Evolutionary conservation across 2,113 vertebrate species (phyloP), one percentile per base, ranked within the genome.

Genomic region (Aplodontia rufa): DNA sequence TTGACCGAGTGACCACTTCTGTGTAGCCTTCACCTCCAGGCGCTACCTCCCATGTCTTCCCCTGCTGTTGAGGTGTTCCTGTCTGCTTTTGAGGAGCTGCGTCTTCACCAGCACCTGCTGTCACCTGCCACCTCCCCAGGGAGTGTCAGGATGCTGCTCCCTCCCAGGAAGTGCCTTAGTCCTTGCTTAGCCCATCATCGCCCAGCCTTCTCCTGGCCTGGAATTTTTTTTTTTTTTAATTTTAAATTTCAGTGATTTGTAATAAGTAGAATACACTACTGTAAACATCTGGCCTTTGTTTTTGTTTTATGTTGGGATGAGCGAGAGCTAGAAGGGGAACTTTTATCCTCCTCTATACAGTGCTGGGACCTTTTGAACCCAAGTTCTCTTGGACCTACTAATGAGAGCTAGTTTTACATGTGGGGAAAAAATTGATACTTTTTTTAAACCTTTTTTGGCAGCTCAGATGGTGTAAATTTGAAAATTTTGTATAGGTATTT

Each of bases 401-500:
- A 98, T 98, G 98, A 98, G 97, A 98, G 98, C 98, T 95, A 99
- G 98, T 99, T 99, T 99, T 98, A 99, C 99, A 99, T 99, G 98
- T 98, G 99, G 99, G 99, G 98, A 80, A 95, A 98, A 99, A 99
- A 99, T 74, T 90, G 95, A 99, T 98, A 98, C 98, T 99, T 99
- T 82, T 99, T 99, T 99, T 98, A 96, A 98, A 97, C 98, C 98
- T 97, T 98, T 99, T 99, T 98, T 99, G 99, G 99, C 99, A 99
- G 99, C 99, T 99, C 99, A 98, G 98, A 99, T 99, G 98, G 98
- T 99, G 99, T 99, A 99, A 98, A 99, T 99, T 98, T 98, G 97
- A 98, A 99, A 98, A 97, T 98, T 99, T 98, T 99, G 99, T 99
- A 99, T 99, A 99, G 99, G 98, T 98, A 98, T 98, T 99, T 99